These are phyloP conservation scores for Coracias cyanogaster DNA, from an alignment of 2,797 vertebrate species.

Conservation along the genomic window DNA sequence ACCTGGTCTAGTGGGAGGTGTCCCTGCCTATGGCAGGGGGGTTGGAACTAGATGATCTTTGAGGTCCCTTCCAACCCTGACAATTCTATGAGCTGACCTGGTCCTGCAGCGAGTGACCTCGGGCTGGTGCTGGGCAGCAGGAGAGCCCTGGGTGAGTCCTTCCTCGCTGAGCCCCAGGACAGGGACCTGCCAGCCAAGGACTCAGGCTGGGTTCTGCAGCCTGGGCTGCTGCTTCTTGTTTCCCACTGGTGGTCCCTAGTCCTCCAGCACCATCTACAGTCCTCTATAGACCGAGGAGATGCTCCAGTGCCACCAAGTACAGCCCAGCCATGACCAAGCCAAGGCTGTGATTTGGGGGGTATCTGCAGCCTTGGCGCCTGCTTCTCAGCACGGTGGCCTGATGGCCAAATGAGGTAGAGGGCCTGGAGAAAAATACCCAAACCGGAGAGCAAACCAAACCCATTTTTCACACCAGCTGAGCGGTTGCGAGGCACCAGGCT, in stretches of 20 bases:
- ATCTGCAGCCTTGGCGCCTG: background rate
- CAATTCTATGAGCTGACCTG: background rate
- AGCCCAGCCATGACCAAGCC: fast-evolving
- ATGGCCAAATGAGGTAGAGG: too few relatives aligned
- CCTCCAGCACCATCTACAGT: constrained; percentile 45
- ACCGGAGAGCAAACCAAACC: background rate
- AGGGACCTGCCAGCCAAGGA: fast-evolving
- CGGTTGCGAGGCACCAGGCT: background rate
- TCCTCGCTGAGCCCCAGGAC: fast-evolving
- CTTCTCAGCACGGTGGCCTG: background rate
- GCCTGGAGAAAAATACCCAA: background rate
- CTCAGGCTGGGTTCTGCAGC: background rate
- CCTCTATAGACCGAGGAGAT: fast-evolving
- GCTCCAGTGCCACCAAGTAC: background rate
- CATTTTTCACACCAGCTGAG: background rate
- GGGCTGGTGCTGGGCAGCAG: background rate
- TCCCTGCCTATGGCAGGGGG: too few relatives aligned
- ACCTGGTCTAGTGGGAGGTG: too few relatives aligned
- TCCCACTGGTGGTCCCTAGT: background rate
- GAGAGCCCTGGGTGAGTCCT: background rate
- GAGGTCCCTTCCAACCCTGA: too few relatives aligned
- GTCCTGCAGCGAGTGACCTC: background rate
- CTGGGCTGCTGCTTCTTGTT: fast-evolving
- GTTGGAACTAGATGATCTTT: too few relatives aligned
- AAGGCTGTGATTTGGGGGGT: background rate